phyloP scores from a whole-genome alignment of 64 coral and sea anemone genomes.

The Stichodactyla helianthus region DNA sequence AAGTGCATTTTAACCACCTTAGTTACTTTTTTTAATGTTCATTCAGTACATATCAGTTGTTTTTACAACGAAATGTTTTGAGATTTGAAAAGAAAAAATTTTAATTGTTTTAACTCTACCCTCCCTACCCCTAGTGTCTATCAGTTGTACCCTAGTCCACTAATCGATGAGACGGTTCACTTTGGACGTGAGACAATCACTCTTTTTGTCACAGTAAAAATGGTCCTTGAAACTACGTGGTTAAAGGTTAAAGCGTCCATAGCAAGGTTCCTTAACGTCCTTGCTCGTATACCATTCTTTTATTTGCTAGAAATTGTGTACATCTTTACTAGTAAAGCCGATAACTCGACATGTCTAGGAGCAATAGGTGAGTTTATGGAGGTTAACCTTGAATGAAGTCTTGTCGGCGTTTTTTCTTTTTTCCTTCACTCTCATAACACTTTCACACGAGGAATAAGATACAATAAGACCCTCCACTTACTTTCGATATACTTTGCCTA shows the following conservation, averaged over 20 bases:
- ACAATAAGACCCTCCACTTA: background rate
- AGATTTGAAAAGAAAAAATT: background rate
- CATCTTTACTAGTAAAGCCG: background rate
- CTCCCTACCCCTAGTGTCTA: background rate
- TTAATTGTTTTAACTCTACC: background rate
- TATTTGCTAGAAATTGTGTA: conserved; percentile 27
- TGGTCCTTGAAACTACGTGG: conserved; percentile 1
- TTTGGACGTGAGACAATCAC: background rate
- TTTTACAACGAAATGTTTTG: background rate
- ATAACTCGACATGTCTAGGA: conserved; percentile 19
- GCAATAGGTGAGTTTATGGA: conserved; percentile 7
- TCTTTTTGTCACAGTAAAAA: background rate
- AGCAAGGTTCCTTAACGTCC: conserved; percentile 10
- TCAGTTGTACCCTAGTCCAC: background rate
- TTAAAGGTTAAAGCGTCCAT: conserved; percentile 3
- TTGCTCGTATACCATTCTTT: conserved; percentile 34
- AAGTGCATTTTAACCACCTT: background rate
- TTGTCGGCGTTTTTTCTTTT: background rate
- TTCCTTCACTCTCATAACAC: background rate
- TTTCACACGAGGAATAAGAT: background rate
- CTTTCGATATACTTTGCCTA: background rate
- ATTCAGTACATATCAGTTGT: background rate
- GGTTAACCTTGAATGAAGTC: background rate
- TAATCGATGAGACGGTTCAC: background rate
- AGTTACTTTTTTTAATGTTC: background rate